These are phyloP conservation scores for Dione juno DNA, from an alignment of 2,888 invertebrate genomes.

Conservation along the genomic window DNA sequence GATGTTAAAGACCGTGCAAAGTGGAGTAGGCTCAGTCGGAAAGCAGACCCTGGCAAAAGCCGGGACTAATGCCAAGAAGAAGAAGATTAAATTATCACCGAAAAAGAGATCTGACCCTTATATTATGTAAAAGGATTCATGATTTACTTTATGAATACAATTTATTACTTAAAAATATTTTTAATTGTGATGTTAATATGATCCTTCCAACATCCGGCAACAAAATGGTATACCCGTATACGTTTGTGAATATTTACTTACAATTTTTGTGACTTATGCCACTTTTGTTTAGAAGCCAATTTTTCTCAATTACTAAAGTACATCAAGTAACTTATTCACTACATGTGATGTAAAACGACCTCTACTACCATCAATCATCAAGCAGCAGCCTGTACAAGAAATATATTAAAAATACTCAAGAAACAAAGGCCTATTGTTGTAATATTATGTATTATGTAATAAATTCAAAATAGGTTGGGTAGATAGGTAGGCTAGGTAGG, in stretches of 20 bases:
- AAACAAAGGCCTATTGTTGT: constrained; percentile 14
- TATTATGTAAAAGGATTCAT: too few relatives aligned
- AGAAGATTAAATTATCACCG: too few relatives aligned
- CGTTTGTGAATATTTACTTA: neutral
- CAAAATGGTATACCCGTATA: neutral
- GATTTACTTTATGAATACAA: too few relatives aligned
- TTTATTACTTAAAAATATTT: too few relatives aligned
- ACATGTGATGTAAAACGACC: constrained; percentile 21
- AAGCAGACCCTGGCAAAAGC: too few relatives aligned
- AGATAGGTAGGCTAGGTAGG: too few relatives aligned
- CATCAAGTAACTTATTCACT: constrained; percentile 4
- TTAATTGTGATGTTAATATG: too few relatives aligned
- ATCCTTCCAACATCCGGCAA: too few relatives aligned
- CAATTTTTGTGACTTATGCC: neutral
- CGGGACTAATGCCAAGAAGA: too few relatives aligned
- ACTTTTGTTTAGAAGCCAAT: neutral
- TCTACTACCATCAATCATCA: constrained; percentile 22
- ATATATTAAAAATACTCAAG: constrained; percentile 14
- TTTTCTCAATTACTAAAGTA: constrained; percentile 12
- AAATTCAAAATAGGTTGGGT: neutral
- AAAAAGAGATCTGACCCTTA: too few relatives aligned
- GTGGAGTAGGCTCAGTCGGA: too few relatives aligned
- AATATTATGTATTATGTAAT: neutral
- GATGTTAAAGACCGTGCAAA: too few relatives aligned
- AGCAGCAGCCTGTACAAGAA: constrained; percentile 1